Percentiles rank a stretch among this genome's conserved stretches.
Evolutionary conservation across 2,797 vertebrate genomes (phyloP).

Genomic region (Sarcophilus harrisii): DNA sequence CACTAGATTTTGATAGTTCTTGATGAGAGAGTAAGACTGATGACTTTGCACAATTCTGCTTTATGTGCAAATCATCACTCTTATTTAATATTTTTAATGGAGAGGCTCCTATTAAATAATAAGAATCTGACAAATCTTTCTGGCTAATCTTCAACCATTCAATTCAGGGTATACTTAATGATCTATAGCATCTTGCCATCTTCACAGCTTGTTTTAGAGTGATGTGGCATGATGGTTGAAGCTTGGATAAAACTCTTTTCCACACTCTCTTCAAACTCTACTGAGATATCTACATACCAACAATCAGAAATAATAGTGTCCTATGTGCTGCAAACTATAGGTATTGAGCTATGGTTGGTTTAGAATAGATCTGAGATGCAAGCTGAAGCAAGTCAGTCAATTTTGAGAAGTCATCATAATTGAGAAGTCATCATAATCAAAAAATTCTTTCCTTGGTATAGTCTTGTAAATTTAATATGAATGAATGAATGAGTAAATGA

Average conservation of each 20-base stretch:
- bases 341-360: not conserved
- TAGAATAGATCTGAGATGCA: not conserved
- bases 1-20: not conserved
- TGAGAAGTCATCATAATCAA: no score
- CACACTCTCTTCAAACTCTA: not conserved
- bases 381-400: not conserved
- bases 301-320: not conserved
- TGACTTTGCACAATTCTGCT: not conserved
- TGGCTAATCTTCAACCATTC: not conserved
- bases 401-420: not conserved
- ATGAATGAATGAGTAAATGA: not conserved
- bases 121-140: not conserved
- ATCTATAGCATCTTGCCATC: not conserved
- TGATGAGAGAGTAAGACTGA: not conserved
- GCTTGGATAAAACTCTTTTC: not conserved
- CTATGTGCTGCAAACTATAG: not conserved
- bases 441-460: not conserved
- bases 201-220: not conserved
- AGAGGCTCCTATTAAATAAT: not conserved
- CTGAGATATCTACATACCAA: not conserved
- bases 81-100: not conserved
- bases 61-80: not conserved
- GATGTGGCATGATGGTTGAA: not conserved
- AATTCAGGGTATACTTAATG: not conserved
- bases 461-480: not conserved